Evolutionary conservation across 2,888 invertebrate genomes (phyloP), one percentile per base, ranked within the genome.

Genomic region (Tetanocera ferruginea): DNA sequence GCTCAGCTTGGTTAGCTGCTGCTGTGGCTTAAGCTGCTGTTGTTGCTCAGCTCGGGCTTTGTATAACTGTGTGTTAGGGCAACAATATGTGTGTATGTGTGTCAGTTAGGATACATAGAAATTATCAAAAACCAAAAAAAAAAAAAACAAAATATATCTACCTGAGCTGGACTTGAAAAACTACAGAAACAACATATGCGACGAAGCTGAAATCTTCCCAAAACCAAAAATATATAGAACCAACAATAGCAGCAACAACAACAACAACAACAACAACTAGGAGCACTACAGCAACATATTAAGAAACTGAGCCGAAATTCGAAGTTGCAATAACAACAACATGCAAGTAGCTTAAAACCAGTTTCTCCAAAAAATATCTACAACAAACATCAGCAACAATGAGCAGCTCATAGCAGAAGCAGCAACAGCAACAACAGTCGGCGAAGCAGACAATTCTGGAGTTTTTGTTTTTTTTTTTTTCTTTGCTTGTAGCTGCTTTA

Each of bases 401-500:
- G 9, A 66, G 34, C 75, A 43, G 49, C 62, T n/a, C 43, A 34
- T 23, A 57, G 14, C 34, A 37, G 57, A 55, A 57, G 25, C 31
- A 72, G 37, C 72, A 37, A 57, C 60, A 64, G 52, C 64, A 52
- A 25, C 51, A 74, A 52, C 37, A 69, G 69, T 66, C 31, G 51
- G 14, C 5, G 51, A 49, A n/a, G 51, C 49, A 28, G 49, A 62
- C 73, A 55, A 72, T 72, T 72, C 57, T 60, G 23, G 43, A 60
- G 75, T 19, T 60, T 57, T 25, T 70, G 51, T 23, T 52, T 57
- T 55, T 55, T 34, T 43, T 43, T 25, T 62, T 77, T 77, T 23
- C 73, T 79, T 80, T 81, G 81, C 78, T 80, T 17, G 14, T 19
- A 49, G 60, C 19, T 8, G 66, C 25, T 57, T 37, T 62, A 28